Percentiles rank a stretch among this genome's conserved stretches.
These are phyloP conservation scores for Acronicta psi DNA, from an alignment of 2,888 invertebrate species.

Conservation along the genomic window DNA sequence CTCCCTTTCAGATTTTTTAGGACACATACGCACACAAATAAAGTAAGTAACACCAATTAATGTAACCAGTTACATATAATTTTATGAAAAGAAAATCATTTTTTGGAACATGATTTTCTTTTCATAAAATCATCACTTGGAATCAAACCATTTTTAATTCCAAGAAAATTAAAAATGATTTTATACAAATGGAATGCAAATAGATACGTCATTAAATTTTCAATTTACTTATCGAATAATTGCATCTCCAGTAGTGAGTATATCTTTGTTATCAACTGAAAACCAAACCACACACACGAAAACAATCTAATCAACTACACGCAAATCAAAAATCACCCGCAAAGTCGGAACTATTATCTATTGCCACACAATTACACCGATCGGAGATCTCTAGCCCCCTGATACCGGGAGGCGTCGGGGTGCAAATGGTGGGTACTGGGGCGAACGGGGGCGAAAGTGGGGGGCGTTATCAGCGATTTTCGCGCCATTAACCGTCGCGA, in stretches of 20 bases:
- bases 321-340: conserved; percentile 53
- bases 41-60: too few relatives aligned
- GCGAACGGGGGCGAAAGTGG: conserved; percentile 41
- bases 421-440: conserved; percentile 53
- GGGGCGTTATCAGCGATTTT: conserved; percentile 78
- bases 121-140: too few relatives aligned
- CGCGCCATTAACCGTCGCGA: conserved; percentile 85
- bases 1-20: too few relatives aligned
- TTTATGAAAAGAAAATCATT: too few relatives aligned
- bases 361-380: conserved; percentile 82
- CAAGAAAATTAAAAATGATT: too few relatives aligned
- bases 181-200: too few relatives aligned
- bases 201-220: too few relatives aligned
- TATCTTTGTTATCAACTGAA: background rate
- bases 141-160: too few relatives aligned
- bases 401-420: conserved; percentile 61
- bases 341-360: conserved; percentile 69
- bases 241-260: background rate
- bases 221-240: too few relatives aligned
- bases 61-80: too few relatives aligned
- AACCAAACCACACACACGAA: conserved; percentile 14
- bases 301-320: conserved; percentile 28
- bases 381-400: conserved; percentile 75
- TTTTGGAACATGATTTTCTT: too few relatives aligned
- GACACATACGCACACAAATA: too few relatives aligned